phyloP scores from a whole-genome alignment of 2,797 vertebrate species.

The Hyperoplus immaculatus region DNA sequence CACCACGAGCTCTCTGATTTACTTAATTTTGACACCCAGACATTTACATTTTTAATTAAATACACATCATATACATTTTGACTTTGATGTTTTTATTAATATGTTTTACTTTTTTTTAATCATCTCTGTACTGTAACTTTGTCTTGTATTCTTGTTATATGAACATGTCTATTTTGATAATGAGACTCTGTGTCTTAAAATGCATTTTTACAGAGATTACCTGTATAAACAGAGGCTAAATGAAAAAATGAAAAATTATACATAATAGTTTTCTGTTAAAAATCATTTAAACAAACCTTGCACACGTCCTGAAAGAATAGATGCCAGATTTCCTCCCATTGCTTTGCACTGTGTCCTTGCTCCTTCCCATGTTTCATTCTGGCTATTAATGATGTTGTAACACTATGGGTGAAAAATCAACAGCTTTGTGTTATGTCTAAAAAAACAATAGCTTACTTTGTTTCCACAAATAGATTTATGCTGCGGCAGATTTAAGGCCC shows the following conservation, averaged over 20 bases:
- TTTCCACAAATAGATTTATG: background rate
- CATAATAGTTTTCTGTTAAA: background rate
- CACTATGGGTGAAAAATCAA: conserved; percentile 25
- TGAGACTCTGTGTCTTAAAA: background rate
- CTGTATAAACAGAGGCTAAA: too few relatives aligned
- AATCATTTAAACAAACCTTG: conserved; percentile 34
- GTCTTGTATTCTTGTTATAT: too few relatives aligned
- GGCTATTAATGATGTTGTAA: conserved; percentile 13
- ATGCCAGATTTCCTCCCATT: conserved; percentile 44
- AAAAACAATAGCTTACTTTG: background rate
- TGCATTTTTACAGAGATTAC: background rate
- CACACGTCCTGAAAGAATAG: conserved; percentile 15
- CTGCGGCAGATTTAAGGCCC: background rate
- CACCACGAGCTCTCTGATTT: too few relatives aligned
- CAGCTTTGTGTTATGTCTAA: background rate
- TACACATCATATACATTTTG: too few relatives aligned
- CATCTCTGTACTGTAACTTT: too few relatives aligned
- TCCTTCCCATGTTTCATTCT: conserved; percentile 26
- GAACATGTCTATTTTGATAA: background rate
- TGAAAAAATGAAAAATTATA: too few relatives aligned
- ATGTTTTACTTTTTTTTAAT: too few relatives aligned
- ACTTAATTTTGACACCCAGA: too few relatives aligned
- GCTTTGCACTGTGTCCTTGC: conserved; percentile 23
- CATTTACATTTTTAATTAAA: too few relatives aligned
- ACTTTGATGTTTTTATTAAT: too few relatives aligned